These are phyloP conservation scores for Melitaea athalia DNA, from an alignment of 2,888 invertebrate genomes.

Conservation along the genomic window DNA sequence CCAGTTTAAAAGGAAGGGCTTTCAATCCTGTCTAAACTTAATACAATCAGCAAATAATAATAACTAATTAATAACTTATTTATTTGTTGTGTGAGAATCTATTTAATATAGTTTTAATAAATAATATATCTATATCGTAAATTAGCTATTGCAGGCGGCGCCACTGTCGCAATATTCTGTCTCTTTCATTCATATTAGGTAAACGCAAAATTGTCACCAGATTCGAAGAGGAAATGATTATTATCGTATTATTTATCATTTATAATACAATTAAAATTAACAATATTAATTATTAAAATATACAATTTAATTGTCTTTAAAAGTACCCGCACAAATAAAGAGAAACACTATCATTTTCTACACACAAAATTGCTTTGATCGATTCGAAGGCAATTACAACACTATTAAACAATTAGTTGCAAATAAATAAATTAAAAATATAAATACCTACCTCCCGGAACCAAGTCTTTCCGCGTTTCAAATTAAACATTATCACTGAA, in stretches of 20 bases:
- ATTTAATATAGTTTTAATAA: neutral
- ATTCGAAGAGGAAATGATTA: neutral
- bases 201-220: neutral
- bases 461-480: constrained; percentile 70
- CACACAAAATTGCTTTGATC: too few species aligned
- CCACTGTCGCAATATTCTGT: constrained; percentile 5
- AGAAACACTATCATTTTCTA: too few species aligned
- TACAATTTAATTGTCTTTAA: too few species aligned
- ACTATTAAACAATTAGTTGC: neutral
- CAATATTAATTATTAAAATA: neutral
- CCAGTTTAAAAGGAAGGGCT: too few species aligned
- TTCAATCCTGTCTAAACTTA: too few species aligned
- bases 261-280: neutral
- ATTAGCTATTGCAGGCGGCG: neutral
- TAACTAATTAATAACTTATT: too few species aligned
- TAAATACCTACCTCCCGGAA: constrained; percentile 67
- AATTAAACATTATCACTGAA: constrained; percentile 52
- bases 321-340: too few species aligned
- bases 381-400: too few species aligned
- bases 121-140: neutral
- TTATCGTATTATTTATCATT: neutral
- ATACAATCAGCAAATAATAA: too few species aligned
- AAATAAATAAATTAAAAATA: constrained; percentile 6
- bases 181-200: neutral
- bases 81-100: neutral